Evolutionary conservation across 1,140 invertebrate genomes (phyloP).

Genomic region (Triops longicaudatus): DNA sequence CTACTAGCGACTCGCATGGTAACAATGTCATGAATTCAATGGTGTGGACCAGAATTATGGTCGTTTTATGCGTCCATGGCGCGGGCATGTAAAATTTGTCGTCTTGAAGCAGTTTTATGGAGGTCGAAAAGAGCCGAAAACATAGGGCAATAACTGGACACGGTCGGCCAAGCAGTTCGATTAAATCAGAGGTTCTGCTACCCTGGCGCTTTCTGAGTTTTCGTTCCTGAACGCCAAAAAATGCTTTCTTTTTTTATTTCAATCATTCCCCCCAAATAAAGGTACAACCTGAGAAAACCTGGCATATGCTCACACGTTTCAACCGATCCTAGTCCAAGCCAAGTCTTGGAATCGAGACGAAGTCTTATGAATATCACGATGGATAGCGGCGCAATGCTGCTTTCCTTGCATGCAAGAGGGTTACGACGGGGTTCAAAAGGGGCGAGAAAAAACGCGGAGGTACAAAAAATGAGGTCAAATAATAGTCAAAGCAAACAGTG

Average conservation of each 20-base stretch:
- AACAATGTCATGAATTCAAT: constrained; percentile 1
- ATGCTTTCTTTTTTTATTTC: not conserved
- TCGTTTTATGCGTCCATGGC: constrained; percentile 10
- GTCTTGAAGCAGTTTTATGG: constrained; percentile 11
- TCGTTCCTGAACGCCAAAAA: not conserved
- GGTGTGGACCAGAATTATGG: constrained; percentile 14
- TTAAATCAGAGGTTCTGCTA: constrained; percentile 6
- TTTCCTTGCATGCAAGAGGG: not conserved
- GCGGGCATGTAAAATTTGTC: constrained; percentile 2
- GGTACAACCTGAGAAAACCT: not conserved
- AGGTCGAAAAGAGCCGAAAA: constrained; percentile 15
- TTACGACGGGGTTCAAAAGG: not conserved
- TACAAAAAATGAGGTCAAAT: constrained; percentile 3
- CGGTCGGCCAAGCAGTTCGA: not conserved
- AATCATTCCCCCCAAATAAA: not conserved
- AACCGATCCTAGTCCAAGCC: too few species aligned
- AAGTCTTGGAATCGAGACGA: too few species aligned
- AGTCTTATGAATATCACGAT: too few species aligned
- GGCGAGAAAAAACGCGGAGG: not conserved
- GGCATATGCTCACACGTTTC: not conserved
- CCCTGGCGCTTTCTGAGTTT: not conserved
- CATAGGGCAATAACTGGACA: constrained; percentile 14
- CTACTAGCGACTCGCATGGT: not conserved
- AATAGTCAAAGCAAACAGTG: constrained; percentile 8
- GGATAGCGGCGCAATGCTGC: not conserved